Conservation (phyloP, 2,797 vertebrate species). For the Girardinus metallicus region DNA sequence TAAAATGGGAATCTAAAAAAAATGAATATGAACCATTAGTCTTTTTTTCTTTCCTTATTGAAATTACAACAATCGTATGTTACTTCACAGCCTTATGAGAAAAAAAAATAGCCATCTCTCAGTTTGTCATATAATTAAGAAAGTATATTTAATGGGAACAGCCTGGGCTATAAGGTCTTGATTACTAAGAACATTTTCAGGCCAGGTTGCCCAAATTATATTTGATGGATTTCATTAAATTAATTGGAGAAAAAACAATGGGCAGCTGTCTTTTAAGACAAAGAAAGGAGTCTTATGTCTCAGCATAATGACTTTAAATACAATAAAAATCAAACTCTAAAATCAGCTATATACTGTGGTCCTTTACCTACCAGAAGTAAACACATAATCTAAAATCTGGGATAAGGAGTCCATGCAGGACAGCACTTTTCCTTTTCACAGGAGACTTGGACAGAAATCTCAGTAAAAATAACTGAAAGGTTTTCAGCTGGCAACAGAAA, state of each 20-base stretch:
- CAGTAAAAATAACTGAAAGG: not conserved
- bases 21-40: not conserved
- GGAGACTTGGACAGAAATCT: not conserved
- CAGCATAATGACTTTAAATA: no score
- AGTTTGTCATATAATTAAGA: not conserved
- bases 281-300: no score
- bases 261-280: not conserved
- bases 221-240: not conserved
- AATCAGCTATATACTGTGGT: no score
- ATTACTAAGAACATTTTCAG: not conserved
- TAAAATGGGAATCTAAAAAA: not conserved
- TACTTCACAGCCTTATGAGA: not conserved
- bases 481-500: not conserved
- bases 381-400: not conserved
- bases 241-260: not conserved
- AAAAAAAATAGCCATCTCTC: not conserved
- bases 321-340: no score
- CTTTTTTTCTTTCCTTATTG: not conserved
- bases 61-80: not conserved
- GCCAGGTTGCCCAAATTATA: not conserved
- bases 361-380: not conserved
- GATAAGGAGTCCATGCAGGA: not conserved
- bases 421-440: conserved; percentile 1
- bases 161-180: not conserved
- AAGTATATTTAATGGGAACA: not conserved